Evolutionary conservation across 2,113 vertebrate species (phyloP).

Genomic region (Chunga burmeisteri): DNA sequence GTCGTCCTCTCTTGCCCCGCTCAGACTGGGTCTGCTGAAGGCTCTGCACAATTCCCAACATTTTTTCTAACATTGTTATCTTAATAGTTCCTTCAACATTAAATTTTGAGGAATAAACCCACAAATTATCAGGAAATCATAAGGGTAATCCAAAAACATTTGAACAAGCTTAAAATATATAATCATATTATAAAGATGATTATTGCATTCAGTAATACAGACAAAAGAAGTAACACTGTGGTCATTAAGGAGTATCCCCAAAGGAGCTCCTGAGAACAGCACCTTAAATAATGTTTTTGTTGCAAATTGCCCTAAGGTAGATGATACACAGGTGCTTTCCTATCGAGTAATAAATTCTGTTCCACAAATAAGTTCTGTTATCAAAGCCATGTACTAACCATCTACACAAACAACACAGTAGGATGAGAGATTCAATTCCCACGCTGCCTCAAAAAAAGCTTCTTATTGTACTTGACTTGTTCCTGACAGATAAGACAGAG

Average conservation of each 20-base stretch:
- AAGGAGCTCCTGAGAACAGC: neutral
- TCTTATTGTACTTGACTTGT: neutral
- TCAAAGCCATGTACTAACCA: neutral
- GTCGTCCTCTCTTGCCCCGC: neutral
- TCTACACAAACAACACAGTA: neutral
- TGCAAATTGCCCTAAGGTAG: neutral
- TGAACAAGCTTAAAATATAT: neutral
- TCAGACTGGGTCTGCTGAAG: neutral
- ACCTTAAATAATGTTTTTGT: neutral
- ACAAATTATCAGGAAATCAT: neutral
- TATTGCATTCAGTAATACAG: neutral
- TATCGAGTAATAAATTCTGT: neutral
- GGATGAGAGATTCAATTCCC: neutral
- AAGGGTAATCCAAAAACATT: neutral
- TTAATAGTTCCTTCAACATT: neutral
- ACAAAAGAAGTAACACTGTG: neutral
- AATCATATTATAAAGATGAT: neutral
- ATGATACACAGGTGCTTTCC: neutral
- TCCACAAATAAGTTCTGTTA: neutral
- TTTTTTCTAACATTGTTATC: neutral
- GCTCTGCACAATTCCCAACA: neutral
- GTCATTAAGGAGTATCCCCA: neutral
- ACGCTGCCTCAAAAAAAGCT: neutral
- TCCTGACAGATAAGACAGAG: neutral
- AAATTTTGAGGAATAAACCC: neutral